A percentile compares a stretch with the other conserved stretches of the same genome.
Evolutionary conservation across 1,140 invertebrate genomes (phyloP).

Genomic region (Trichogramma pretiosum): DNA sequence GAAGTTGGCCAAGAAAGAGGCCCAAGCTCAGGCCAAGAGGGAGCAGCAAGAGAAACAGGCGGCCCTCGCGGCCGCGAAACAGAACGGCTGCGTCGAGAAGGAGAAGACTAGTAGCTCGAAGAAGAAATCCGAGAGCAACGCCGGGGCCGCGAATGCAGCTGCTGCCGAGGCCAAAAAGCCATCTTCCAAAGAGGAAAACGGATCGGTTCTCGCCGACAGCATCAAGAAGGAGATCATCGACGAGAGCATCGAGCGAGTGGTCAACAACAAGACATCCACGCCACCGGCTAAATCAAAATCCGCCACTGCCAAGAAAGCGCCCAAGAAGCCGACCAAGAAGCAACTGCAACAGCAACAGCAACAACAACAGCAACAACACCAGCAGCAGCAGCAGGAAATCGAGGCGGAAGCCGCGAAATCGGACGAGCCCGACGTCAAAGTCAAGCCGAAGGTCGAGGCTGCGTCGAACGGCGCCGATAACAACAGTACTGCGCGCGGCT

Average conservation of each 20-base stretch:
- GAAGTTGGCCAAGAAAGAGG: conserved; percentile 9
- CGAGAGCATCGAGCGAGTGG: not conserved
- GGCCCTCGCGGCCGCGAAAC: not conserved
- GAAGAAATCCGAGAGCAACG: not conserved
- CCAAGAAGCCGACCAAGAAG: conserved; percentile 35
- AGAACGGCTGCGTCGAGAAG: not conserved
- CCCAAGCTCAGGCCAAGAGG: conserved; percentile 11
- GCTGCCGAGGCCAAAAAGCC: not conserved
- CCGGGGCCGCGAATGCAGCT: not conserved
- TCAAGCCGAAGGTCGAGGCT: no score
- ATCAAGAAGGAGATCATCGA: not conserved
- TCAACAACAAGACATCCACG: no score
- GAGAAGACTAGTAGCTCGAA: not conserved
- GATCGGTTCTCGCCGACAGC: not conserved
- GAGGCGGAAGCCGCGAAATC: conserved; percentile 35
- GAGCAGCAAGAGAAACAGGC: not conserved
- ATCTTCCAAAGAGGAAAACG: not conserved
- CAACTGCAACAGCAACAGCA: conserved; percentile 17
- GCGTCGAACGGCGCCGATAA: no score
- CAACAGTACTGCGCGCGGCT: no score
- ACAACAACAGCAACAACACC: not conserved
- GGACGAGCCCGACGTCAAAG: conserved; percentile 29
- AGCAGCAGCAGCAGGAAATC: conserved; percentile 8
- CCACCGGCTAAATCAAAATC: not conserved
- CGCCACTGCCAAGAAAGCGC: not conserved